Evolutionary conservation across 2,888 invertebrate genomes (phyloP).

Genomic region (Chloroclysta siterata): DNA sequence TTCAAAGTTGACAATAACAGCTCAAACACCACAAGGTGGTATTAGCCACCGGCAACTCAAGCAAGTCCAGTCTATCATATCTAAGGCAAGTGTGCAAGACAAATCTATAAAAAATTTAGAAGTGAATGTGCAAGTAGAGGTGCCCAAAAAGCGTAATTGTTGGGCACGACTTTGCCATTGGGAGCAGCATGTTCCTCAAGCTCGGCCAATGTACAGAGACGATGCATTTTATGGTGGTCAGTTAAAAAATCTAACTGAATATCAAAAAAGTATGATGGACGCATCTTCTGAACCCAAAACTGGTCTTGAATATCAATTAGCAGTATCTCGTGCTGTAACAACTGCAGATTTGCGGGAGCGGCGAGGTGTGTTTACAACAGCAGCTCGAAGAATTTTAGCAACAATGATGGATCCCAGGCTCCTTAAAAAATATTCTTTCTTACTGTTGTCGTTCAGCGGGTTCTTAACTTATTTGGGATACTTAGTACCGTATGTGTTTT

Average conservation of each 20-base stretch:
- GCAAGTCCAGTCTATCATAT: conserved; percentile 69
- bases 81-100: conserved; percentile 56
- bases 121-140: conserved; percentile 49
- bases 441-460: conserved; percentile 60
- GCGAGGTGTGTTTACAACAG: conserved; percentile 70
- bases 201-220: conserved; percentile 77
- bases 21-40: conserved; percentile 60
- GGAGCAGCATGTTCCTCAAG: conserved; percentile 67
- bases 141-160: conserved; percentile 51
- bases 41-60: conserved; percentile 67
- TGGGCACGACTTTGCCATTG: conserved; percentile 65
- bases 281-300: conserved; percentile 58
- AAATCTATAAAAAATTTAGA: conserved; percentile 53
- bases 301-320: conserved; percentile 76
- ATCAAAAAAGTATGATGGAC: conserved; percentile 70
- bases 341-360: conserved; percentile 66
- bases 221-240: conserved; percentile 75
- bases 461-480: conserved; percentile 65
- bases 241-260: conserved; percentile 63
- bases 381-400: conserved; percentile 71
- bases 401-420: conserved; percentile 77
- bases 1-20: conserved; percentile 64
- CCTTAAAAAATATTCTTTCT: conserved; percentile 64
- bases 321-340: conserved; percentile 74
- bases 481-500: conserved; percentile 71